phyloP scores from a whole-genome alignment of 1,140 invertebrate genomes.

The Sitobion miscanthi region DNA sequence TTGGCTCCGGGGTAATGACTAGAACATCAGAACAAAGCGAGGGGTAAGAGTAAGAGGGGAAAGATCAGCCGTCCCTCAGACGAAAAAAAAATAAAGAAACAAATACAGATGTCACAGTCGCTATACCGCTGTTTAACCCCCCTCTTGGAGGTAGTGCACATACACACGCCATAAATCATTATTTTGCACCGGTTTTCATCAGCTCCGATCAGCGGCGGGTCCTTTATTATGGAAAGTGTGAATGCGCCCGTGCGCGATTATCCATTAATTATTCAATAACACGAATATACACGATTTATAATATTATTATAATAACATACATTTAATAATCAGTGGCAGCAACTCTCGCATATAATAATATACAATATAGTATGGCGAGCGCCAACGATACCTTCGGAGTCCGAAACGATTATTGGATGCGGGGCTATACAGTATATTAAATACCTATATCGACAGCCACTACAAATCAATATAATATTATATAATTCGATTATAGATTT shows the following conservation, averaged over 20 bases:
- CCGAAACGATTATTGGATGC: no score
- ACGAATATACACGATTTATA: background rate
- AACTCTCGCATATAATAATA: background rate
- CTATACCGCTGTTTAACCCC: slow-evolving; percentile 31
- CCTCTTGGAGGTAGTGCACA: background rate
- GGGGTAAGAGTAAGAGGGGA: background rate
- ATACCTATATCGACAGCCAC: no score
- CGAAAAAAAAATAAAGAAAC: slow-evolving; percentile 11
- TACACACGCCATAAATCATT: slow-evolving; percentile 10
- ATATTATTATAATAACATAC: background rate
- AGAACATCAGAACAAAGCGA: background rate
- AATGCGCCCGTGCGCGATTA: slow-evolving; percentile 28
- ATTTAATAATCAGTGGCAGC: background rate
- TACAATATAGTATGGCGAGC: no score
- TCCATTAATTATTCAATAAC: slow-evolving; percentile 49
- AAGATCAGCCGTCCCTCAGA: background rate
- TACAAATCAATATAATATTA: no score
- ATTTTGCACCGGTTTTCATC: slow-evolving; percentile 48
- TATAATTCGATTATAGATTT: no score
- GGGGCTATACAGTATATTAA: no score
- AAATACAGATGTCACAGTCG: slow-evolving; percentile 52
- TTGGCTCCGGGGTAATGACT: slow-evolving; percentile 16
- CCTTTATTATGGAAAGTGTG: background rate
- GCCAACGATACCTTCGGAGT: background rate
- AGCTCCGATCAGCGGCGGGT: background rate